Conservation (phyloP, 2,113 vertebrate species). For the Hypocryptadius cinnamomeus region DNA sequence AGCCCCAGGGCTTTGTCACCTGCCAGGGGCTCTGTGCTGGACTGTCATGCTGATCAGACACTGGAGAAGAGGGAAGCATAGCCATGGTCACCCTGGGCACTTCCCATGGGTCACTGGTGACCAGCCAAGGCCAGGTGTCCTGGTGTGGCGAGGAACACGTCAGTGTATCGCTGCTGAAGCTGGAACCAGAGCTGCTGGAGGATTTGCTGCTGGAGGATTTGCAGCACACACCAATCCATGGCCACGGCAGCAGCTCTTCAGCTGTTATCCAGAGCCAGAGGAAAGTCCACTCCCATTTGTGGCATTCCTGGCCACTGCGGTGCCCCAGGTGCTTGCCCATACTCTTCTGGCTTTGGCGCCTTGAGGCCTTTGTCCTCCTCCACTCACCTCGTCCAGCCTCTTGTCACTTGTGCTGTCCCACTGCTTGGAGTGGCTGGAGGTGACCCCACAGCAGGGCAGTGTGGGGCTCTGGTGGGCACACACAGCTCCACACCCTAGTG, state of each 20-base stretch:
- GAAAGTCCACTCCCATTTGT: neutral
- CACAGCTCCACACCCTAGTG: neutral
- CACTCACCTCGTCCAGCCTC: neutral
- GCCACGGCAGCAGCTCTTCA: neutral
- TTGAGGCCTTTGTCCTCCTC: neutral
- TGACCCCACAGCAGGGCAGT: neutral
- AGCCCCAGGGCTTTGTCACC: neutral
- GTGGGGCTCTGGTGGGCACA: accelerated
- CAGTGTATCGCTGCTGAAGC: accelerated
- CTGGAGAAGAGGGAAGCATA: neutral
- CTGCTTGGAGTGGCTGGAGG: neutral
- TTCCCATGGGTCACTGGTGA: neutral
- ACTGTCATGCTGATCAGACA: accelerated
- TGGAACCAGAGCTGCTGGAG: accelerated
- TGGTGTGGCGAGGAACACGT: accelerated
- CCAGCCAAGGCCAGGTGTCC: neutral
- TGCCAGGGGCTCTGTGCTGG: neutral
- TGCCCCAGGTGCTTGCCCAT: accelerated
- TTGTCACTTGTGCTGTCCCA: neutral
- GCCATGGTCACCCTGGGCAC: neutral
- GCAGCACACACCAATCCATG: accelerated
- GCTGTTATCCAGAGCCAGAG: accelerated
- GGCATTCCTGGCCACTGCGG: neutral
- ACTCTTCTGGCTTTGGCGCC: neutral
- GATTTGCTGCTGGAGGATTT: neutral